Conservation (phyloP, 2,113 vertebrate species). For the Xyrauchen texanus region DNA sequence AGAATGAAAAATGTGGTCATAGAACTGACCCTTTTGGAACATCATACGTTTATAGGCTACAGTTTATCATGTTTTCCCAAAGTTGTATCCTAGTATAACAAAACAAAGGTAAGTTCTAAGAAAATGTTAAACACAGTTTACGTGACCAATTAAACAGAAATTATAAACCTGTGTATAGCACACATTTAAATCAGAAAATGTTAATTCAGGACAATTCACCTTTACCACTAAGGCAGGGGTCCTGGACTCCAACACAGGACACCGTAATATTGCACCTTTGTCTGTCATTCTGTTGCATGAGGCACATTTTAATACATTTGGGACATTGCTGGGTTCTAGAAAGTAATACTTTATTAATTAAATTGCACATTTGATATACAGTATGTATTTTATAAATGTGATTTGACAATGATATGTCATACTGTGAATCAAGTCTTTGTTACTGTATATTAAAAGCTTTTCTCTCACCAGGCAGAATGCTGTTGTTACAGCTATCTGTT, state of each 20-base stretch:
- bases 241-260: constrained; percentile 18
- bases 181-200: background rate
- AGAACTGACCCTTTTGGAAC: too few species aligned
- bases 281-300: constrained; percentile 6
- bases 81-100: too few species aligned
- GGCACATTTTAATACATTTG: background rate
- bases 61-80: too few species aligned
- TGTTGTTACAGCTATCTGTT: background rate
- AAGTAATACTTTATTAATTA: background rate
- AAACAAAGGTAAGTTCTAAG: too few species aligned
- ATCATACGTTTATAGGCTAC: too few species aligned
- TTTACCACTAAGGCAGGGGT: background rate
- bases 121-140: too few species aligned
- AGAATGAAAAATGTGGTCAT: too few species aligned
- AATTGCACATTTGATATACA: background rate
- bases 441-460: background rate
- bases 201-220: background rate
- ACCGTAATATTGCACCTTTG: background rate
- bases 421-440: background rate
- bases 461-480: background rate
- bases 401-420: background rate
- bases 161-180: too few species aligned
- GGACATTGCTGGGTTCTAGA: background rate
- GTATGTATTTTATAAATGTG: background rate
- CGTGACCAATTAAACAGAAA: too few species aligned